Percentiles rank a stretch among this genome's conserved stretches.
Conservation (phyloP, 2,113 vertebrate species). For the Siniperca chuatsi region DNA sequence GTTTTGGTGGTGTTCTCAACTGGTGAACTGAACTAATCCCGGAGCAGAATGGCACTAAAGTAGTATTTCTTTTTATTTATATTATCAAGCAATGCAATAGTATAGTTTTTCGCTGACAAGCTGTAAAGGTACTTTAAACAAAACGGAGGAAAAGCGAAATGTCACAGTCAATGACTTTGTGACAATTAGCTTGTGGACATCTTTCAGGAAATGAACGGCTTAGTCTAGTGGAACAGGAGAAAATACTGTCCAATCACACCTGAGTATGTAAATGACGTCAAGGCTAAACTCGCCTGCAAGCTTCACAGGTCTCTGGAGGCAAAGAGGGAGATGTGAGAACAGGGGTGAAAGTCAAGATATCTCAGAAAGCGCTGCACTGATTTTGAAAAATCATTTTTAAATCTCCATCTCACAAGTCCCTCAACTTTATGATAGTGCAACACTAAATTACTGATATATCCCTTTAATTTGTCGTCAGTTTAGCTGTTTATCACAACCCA, state of each 20-base stretch:
- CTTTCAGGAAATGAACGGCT: neutral
- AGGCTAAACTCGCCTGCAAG: neutral
- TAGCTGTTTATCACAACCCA: neutral
- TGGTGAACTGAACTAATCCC: too few relatives aligned
- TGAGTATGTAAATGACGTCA: neutral
- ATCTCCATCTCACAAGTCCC: neutral
- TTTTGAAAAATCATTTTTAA: neutral
- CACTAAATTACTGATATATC: neutral
- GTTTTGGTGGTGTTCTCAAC: too few relatives aligned
- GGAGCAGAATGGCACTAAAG: too few relatives aligned
- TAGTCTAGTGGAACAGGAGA: neutral
- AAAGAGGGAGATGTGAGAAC: too few relatives aligned
- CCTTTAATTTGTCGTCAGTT: neutral
- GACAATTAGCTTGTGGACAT: too few relatives aligned
- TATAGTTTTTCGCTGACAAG: neutral
- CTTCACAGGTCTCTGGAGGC: neutral
- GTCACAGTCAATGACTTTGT: too few relatives aligned
- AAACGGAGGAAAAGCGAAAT: neutral
- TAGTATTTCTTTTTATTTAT: neutral
- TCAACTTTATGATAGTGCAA: neutral
- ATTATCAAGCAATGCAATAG: neutral
- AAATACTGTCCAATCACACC: slow-evolving; percentile 4
- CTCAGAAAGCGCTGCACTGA: neutral
- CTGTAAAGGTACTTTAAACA: neutral
- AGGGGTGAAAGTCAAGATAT: neutral